These are phyloP conservation scores for Mesorhabditis sp. DNA, from an alignment of 2,888 invertebrate species.

Conservation along the genomic window DNA sequence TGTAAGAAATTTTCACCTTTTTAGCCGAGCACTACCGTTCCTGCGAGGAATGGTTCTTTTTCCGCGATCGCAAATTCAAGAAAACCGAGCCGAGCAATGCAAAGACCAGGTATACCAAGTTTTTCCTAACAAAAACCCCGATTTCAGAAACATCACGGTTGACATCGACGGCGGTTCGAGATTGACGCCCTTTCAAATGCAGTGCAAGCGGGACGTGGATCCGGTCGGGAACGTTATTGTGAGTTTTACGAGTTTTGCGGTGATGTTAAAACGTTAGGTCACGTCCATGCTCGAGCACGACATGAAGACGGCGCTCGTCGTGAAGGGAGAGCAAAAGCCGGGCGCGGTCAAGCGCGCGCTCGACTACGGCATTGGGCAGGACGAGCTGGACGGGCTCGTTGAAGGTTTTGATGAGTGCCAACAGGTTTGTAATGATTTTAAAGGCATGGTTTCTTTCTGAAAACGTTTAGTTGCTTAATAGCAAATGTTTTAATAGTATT, in stretches of 20 bases:
- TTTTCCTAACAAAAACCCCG: neutral
- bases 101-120: too few species aligned
- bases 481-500: too few species aligned
- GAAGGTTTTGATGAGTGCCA: conserved; percentile 51
- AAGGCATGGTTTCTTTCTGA: too few species aligned
- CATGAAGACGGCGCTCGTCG: conserved; percentile 35
- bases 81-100: conserved; percentile 8
- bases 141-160: conserved; percentile 37
- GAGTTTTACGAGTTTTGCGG: neutral
- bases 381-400: conserved; percentile 48
- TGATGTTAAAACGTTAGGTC: conserved; percentile 13
- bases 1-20: conserved; percentile 13
- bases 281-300: conserved; percentile 37
- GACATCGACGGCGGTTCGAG: conserved; percentile 55
- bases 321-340: conserved; percentile 47
- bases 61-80: conserved; percentile 10
- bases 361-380: conserved; percentile 38
- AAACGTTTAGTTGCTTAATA: too few species aligned
- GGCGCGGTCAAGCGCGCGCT: conserved; percentile 46
- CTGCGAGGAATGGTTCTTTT: conserved; percentile 49
- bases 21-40: conserved; percentile 46
- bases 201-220: conserved; percentile 37
- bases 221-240: conserved; percentile 19
- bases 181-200: conserved; percentile 41
- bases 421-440: conserved; percentile 24